These are phyloP conservation scores for Antheraea yamamai DNA, from an alignment of 2,888 invertebrate species.

Conservation along the genomic window DNA sequence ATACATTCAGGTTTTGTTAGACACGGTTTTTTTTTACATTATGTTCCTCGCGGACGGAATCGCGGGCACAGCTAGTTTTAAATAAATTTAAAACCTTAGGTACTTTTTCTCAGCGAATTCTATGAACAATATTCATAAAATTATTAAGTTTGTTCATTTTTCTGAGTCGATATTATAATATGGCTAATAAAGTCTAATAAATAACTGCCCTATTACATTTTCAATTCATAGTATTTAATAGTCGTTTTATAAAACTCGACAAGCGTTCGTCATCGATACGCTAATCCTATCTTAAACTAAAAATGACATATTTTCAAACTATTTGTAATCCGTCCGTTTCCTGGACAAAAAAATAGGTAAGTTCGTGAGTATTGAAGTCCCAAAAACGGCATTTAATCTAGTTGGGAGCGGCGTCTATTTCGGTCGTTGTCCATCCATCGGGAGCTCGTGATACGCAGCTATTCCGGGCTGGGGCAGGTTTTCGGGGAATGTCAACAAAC, in stretches of 20 bases:
- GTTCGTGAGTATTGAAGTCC: slow-evolving; percentile 58
- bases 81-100: background rate
- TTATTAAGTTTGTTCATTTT: background rate
- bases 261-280: background rate
- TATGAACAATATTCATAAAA: background rate
- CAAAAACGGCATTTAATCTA: slow-evolving; percentile 69
- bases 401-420: slow-evolving; percentile 69
- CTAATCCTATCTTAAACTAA: background rate
- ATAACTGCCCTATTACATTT: background rate
- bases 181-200: background rate
- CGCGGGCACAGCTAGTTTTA: no score
- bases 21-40: no score
- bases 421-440: slow-evolving; percentile 72
- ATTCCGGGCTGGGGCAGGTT: slow-evolving; percentile 80
- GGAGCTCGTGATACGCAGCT: slow-evolving; percentile 64
- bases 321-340: slow-evolving; percentile 43
- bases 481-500: slow-evolving; percentile 82
- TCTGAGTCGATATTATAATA: background rate
- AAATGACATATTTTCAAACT: slow-evolving; percentile 15
- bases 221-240: background rate
- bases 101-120: background rate
- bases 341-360: slow-evolving; percentile 51
- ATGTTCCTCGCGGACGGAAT: no score
- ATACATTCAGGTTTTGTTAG: no score
- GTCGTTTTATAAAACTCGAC: background rate